Evolutionary conservation across 2,797 vertebrate species (phyloP).

Genomic region (Sebastes trivittatus): DNA sequence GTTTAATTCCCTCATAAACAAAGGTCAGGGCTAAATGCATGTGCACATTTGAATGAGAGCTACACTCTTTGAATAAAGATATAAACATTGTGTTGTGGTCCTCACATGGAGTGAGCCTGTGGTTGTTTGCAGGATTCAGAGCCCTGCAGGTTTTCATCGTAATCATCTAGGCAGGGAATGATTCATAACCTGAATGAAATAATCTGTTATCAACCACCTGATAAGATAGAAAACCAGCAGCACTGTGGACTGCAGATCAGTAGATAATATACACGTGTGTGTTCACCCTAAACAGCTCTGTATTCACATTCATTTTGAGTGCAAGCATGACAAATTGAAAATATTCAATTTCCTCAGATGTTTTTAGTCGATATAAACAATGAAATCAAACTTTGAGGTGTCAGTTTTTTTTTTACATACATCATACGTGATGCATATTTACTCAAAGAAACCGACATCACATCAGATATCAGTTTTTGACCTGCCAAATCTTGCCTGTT

Average conservation of each 20-base stretch:
- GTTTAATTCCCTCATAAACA: slow-evolving; percentile 47
- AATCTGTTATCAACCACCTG: background rate
- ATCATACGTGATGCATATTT: background rate
- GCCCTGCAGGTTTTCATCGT: background rate
- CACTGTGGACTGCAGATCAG: background rate
- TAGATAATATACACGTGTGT: background rate
- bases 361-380: background rate
- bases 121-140: background rate
- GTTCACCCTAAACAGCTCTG: background rate
- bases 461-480: background rate
- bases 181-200: background rate
- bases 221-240: background rate
- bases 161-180: background rate
- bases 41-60: background rate
- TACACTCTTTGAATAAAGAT: background rate
- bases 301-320: background rate
- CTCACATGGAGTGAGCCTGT: background rate
- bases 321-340: background rate
- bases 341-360: background rate
- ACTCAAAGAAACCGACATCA: background rate
- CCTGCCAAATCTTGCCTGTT: background rate
- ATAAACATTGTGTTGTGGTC: background rate
- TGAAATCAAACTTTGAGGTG: background rate
- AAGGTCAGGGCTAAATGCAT: background rate
- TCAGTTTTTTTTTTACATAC: background rate